Percentiles rank a stretch among this genome's conserved stretches.
Evolutionary conservation across 1,140 invertebrate species (phyloP).

Genomic region (Brachionus asplanchnoidis): DNA sequence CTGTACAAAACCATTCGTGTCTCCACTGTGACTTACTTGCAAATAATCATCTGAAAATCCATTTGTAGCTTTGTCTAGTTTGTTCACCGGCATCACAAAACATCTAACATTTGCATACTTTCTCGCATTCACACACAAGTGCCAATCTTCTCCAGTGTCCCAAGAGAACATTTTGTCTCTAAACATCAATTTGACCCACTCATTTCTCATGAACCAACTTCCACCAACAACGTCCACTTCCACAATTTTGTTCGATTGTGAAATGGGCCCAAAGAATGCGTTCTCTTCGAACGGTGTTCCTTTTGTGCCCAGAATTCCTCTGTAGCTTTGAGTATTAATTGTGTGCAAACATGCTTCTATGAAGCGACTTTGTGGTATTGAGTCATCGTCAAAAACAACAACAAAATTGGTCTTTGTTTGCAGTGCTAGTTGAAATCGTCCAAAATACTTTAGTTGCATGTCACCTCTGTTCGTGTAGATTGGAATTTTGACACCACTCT

Average conservation of each 20-base stretch:
- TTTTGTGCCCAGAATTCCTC: not conserved
- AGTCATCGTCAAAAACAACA: slow-evolving; percentile 1
- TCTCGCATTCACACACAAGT: not conserved
- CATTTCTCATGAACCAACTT: slow-evolving; percentile 4
- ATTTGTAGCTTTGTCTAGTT: not conserved
- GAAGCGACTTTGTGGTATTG: not conserved
- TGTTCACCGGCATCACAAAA: not conserved
- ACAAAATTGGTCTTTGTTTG: not conserved
- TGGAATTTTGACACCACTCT: too few species aligned
- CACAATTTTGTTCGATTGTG: not conserved
- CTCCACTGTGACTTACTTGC: not conserved
- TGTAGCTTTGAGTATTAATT: not conserved
- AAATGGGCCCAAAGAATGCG: not conserved
- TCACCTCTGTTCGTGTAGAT: not conserved
- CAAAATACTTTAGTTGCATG: slow-evolving; percentile 19
- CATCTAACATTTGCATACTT: slow-evolving; percentile 14
- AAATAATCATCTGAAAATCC: not conserved
- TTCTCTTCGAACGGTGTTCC: not conserved
- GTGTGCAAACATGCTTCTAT: not conserved
- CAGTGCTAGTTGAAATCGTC: not conserved
- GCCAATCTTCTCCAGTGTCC: not conserved
- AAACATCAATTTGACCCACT: slow-evolving; percentile 7
- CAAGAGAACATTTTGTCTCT: slow-evolving; percentile 2
- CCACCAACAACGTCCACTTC: slow-evolving; percentile 2
- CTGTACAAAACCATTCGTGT: not conserved